Evolutionary conservation across 2,113 vertebrate genomes (phyloP), one percentile per base, ranked within the genome.

Genomic region (Eurypyga helias): DNA sequence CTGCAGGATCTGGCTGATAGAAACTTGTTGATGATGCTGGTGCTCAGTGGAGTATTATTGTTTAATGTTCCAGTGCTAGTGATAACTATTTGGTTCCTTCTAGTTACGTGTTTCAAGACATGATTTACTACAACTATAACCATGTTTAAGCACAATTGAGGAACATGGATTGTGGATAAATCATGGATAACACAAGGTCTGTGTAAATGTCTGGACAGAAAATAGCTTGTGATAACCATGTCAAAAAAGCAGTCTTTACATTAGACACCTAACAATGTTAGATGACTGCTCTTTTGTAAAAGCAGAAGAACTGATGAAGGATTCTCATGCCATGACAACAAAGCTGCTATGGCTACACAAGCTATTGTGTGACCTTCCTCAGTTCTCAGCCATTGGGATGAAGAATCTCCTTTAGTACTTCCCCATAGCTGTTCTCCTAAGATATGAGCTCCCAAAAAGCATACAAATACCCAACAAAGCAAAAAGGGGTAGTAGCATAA

Each of bases 271-370:
- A 67, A 78, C 92, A 89, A 86, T 91, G 90, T 96, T 92, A 82
- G 91, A 97, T 81, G 92, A 67, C 88, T 96, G 80, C 69, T 97
- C 43, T 49, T 96, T 94, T 97, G 61, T 97, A 71, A 87, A 75
- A 87, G 55, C 43, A 90, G 92, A 67, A 89, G 80, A 90, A 71
- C 94, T 92, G 90, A 76, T 0, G 2, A 64, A 89, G 80, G 80
- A 95, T 97, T 95, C 92, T 92, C 88, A 81, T 88, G 67, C 88
- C 87, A 90, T 97, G 96, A 96, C 90, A 97, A 95, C 92, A 95
- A 93, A 92, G 90, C 95, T 97, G 94, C 95, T 97, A 94, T 97
- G 96, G 83, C 90, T 96, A 93, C 93, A 55, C 72, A 48, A 92
- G 72, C 91, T 87, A 75, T 83, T 94, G 79, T 94, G 69, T 78